Evolutionary conservation across 2,797 vertebrate species (phyloP).

Genomic region (Hoplostethus mediterraneus): DNA sequence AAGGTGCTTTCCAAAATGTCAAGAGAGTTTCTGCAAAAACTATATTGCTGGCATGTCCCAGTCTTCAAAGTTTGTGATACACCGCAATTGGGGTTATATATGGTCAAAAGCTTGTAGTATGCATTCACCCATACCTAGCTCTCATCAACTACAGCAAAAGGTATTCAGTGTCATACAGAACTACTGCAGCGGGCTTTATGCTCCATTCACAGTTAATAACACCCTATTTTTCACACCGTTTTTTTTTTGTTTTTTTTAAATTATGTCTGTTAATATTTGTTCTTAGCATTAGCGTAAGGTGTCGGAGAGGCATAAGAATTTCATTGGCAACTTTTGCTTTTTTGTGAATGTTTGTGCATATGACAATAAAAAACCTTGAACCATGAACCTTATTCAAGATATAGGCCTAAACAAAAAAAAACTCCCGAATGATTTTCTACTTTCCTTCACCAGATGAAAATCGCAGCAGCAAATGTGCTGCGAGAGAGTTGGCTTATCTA

Average conservation of each 20-base stretch:
- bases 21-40: neutral
- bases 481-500: constrained; percentile 99
- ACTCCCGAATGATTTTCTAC: constrained; percentile 41
- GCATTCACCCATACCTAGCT: neutral
- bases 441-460: constrained; percentile 89
- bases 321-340: no score
- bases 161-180: neutral
- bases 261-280: no score
- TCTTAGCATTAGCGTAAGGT: no score
- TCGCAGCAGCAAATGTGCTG: constrained; percentile 96
- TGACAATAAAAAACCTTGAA: no score
- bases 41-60: neutral
- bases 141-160: neutral
- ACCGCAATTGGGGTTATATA: neutral
- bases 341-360: no score
- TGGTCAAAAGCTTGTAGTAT: neutral
- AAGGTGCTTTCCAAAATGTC: neutral
- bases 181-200: neutral
- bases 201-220: constrained; percentile 39
- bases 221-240: no score
- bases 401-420: constrained; percentile 45
- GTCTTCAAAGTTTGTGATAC: neutral
- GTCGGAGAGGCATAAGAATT: no score
- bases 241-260: no score
- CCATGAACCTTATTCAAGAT: neutral